Evolutionary conservation across 2,113 vertebrate genomes (phyloP).

Genomic region (Parus major): DNA sequence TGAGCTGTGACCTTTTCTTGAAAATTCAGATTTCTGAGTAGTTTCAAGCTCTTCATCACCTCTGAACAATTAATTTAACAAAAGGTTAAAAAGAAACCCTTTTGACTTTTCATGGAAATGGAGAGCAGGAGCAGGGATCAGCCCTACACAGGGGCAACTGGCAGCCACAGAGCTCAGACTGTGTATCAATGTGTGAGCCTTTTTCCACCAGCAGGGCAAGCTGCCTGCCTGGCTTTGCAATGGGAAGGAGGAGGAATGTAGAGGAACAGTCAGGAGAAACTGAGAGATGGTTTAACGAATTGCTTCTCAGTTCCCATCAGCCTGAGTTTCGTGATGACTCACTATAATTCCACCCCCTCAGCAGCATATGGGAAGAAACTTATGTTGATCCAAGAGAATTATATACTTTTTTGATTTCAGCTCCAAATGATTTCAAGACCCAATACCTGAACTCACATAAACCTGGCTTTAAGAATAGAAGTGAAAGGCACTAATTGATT

Average conservation of each 20-base stretch:
- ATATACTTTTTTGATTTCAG: background rate
- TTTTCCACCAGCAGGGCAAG: background rate
- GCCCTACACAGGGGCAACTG: background rate
- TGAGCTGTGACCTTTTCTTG: background rate
- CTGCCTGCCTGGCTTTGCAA: background rate
- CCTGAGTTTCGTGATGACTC: background rate
- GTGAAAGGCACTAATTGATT: background rate
- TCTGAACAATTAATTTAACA: background rate
- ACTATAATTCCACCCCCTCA: background rate
- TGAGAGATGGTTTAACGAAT: background rate
- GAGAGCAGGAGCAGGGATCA: background rate
- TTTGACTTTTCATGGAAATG: background rate
- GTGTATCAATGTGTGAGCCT: background rate
- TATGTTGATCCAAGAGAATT: background rate
- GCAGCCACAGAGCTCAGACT: background rate
- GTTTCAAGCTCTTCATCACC: background rate
- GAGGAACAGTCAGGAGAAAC: background rate
- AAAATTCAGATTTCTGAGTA: background rate
- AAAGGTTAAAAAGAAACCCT: background rate
- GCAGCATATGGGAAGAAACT: conserved; percentile 17
- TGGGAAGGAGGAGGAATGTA: background rate
- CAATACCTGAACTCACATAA: background rate
- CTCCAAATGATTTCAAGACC: background rate
- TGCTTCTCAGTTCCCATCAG: background rate
- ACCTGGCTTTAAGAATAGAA: background rate